Conservation (phyloP, 2,888 invertebrate species). For the Drosophila bunnanda region DNA sequence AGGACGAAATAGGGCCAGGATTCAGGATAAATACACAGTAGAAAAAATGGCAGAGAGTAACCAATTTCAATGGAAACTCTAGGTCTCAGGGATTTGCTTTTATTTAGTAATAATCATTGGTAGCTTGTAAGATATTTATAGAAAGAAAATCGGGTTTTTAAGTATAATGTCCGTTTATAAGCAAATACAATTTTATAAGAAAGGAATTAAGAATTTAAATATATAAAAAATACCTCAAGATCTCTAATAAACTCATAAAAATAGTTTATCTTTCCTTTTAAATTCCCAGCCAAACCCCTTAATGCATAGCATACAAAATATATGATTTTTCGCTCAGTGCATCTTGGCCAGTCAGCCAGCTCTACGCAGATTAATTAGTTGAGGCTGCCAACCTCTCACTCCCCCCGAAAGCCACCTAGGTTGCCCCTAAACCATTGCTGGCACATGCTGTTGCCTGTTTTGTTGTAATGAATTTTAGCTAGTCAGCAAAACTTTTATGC, state of each 20-base stretch:
- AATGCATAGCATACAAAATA: background rate
- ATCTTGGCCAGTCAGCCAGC: conserved; percentile 49
- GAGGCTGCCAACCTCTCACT: conserved; percentile 69
- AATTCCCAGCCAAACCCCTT: background rate
- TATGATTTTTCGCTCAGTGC: conserved; percentile 7
- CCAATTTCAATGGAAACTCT: background rate
- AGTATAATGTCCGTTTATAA: background rate
- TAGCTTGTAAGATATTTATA: too few species aligned
- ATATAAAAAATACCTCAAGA: background rate
- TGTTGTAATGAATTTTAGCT: conserved; percentile 82
- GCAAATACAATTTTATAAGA: too few species aligned
- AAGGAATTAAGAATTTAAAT: too few species aligned
- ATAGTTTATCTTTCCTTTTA: background rate
- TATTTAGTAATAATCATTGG: background rate
- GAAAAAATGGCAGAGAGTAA: background rate
- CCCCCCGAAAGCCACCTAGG: conserved; percentile 2
- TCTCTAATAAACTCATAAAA: background rate
- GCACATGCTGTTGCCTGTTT: conserved; percentile 62
- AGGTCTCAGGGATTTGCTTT: background rate
- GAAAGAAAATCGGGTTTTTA: background rate
- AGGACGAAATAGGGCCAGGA: conserved; percentile 40
- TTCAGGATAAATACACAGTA: conserved; percentile 9
- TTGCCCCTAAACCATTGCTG: conserved; percentile 28
- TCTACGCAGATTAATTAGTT: conserved; percentile 82
- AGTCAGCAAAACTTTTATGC: conserved; percentile 82